These are phyloP conservation scores for Halocynthia roretzi DNA, from an alignment of 23 tunicate species.

Conservation along the genomic window DNA sequence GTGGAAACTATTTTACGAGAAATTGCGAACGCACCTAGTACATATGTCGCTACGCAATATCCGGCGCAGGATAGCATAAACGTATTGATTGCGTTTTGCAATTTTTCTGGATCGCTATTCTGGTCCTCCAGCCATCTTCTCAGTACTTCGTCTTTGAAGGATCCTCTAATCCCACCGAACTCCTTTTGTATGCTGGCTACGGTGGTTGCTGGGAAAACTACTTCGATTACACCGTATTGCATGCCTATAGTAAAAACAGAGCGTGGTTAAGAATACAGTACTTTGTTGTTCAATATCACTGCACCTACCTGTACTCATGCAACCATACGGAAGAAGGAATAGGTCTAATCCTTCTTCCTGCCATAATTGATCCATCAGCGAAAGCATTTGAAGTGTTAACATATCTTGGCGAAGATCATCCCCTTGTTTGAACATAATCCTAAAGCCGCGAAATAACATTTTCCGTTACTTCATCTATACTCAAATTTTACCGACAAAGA, in stretches of 20 bases:
- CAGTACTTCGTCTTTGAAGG: constrained; percentile 81
- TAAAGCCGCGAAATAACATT: neutral
- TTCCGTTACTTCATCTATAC: too few relatives aligned
- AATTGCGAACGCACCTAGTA: constrained; percentile 39
- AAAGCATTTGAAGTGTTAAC: constrained; percentile 86
- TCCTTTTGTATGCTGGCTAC: constrained; percentile 87
- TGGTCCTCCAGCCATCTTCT: constrained; percentile 87
- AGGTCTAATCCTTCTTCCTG: constrained; percentile 81
- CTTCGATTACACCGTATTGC: constrained; percentile 66
- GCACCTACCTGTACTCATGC: constrained; percentile 83
- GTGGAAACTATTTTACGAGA: neutral
- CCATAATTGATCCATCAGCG: constrained; percentile 82
- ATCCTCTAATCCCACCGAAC: constrained; percentile 70
- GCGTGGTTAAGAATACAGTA: neutral
- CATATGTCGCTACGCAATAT: constrained; percentile 91
- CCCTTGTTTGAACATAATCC: constrained; percentile 92
- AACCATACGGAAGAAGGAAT: constrained; percentile 78
- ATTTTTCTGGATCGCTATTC: constrained; percentile 30
- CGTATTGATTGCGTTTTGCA: constrained; percentile 54
- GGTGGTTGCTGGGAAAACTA: constrained; percentile 74
- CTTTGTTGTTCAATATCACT: neutral
- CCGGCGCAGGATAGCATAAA: constrained; percentile 88
- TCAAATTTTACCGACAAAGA: neutral
- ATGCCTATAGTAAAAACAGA: constrained; percentile 27
- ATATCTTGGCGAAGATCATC: constrained; percentile 92